Conservation (phyloP, 2,888 invertebrate species). For the Lithodes maja region DNA sequence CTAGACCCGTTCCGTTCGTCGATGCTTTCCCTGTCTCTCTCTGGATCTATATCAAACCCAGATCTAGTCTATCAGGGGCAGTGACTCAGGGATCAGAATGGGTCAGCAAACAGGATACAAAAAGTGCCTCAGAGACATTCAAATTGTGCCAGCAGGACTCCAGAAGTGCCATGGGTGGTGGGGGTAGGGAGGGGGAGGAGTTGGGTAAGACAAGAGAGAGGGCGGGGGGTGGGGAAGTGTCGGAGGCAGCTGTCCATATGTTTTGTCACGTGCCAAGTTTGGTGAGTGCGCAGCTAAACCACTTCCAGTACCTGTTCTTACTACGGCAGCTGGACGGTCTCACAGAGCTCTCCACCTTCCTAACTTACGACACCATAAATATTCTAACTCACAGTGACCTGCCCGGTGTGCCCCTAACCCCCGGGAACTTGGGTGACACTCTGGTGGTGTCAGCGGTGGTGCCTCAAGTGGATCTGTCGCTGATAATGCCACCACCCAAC, state of each 20-base stretch:
- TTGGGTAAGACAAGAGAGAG: neutral
- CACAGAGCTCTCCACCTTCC: constrained; percentile 85
- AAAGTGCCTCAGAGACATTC: constrained; percentile 24
- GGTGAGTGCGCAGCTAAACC: constrained; percentile 92
- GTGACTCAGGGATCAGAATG: constrained; percentile 1
- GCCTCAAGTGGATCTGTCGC: constrained; percentile 88
- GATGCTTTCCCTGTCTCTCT: constrained; percentile 76
- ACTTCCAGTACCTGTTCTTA: constrained; percentile 93
- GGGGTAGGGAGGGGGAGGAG: constrained; percentile 16
- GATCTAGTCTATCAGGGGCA: constrained; percentile 49
- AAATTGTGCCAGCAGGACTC: neutral
- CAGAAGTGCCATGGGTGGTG: neutral
- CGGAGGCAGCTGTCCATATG: constrained; percentile 81
- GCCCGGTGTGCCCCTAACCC: constrained; percentile 54
- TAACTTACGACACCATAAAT: constrained; percentile 82
- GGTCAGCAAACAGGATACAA: neutral
- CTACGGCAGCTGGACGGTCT: constrained; percentile 88
- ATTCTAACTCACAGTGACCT: constrained; percentile 60
- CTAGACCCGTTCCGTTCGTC: constrained; percentile 75
- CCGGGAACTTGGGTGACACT: constrained; percentile 62
- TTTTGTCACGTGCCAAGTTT: constrained; percentile 88
- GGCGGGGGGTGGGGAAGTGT: constrained; percentile 14
- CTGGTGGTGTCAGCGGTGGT: constrained; percentile 81
- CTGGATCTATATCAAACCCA: constrained; percentile 73
- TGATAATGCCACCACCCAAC: constrained; percentile 89